Evolutionary conservation across 1,140 invertebrate species (phyloP), one percentile per base, ranked within the genome.

Genomic region (Popillia japonica): DNA sequence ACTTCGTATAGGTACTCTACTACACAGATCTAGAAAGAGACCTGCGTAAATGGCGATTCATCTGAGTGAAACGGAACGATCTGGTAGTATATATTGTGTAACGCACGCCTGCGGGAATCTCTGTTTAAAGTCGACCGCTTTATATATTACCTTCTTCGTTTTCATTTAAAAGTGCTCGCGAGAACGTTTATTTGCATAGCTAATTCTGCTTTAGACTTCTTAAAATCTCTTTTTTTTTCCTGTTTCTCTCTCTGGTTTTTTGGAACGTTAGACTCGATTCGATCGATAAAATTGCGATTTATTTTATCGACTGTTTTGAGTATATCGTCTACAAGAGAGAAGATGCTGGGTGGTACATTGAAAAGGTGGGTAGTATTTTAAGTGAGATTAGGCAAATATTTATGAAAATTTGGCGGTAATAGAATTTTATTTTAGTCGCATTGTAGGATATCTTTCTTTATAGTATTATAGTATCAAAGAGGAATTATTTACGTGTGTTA

Each of bases 81-180:
- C 0, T 17, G 3, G 14, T 6, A 17, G 48, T 34, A 34, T 34
- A 34, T 4, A 55, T 55, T 55, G 48, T n/a, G 48, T 55, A 55
- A 55, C 14, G 6, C 27, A 34, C 48, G 48, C 48, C 48, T 17
- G 6, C 48, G 48, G 48, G 48, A 34, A 55, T 55, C 17, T 55
- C 14, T 55, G 48, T 55, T n/a, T 55, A 55, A 55, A 55, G 48
- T 17, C 14, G 10, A 6, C 48, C 48, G 48, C 10, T 17, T 17
- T 55, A 55, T 55, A 55, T n/a, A 55, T 55, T 55, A 55, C 48
- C 48, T 55, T 55, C 48, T 55, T 55, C 48, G 48, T 55, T 55
- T 55, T 55, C 48, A 55, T 55, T 55, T n/a, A 17, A 17, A 55
- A n/a, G 27, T 17, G 48, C 48, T 55, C 17, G 17, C 48, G 48